phyloP scores from a whole-genome alignment of 2,888 invertebrate species.

The Acleris emargana region DNA sequence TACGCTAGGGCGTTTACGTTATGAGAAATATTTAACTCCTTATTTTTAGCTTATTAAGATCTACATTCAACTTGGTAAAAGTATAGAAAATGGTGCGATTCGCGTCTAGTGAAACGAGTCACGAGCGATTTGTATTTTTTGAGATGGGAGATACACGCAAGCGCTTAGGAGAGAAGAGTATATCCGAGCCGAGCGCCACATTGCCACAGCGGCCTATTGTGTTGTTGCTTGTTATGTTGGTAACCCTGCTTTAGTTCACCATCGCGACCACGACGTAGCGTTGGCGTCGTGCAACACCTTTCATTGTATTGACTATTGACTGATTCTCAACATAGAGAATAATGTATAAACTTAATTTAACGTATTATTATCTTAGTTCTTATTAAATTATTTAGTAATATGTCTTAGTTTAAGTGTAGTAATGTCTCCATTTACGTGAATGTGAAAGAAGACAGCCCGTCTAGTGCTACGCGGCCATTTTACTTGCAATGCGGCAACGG shows the following conservation, averaged over 20 bases:
- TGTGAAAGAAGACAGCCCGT: slow-evolving; percentile 80
- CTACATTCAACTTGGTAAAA: neutral
- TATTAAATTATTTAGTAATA: slow-evolving; percentile 77
- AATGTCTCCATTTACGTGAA: slow-evolving; percentile 81
- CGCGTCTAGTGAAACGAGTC: slow-evolving; percentile 43
- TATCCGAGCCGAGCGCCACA: slow-evolving; percentile 63
- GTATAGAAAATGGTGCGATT: neutral
- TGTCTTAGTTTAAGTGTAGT: slow-evolving; percentile 81
- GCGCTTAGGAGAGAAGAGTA: slow-evolving; percentile 59
- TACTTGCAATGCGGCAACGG: slow-evolving; percentile 89
- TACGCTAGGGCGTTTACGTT: neutral
- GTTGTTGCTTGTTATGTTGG: slow-evolving; percentile 60
- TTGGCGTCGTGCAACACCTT: slow-evolving; percentile 88
- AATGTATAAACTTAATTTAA: slow-evolving; percentile 87
- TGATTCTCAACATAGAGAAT: slow-evolving; percentile 85
- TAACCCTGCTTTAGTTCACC: slow-evolving; percentile 76
- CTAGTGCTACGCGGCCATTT: slow-evolving; percentile 87
- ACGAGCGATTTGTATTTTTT: slow-evolving; percentile 44
- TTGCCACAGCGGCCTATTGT: slow-evolving; percentile 50
- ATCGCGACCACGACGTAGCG: slow-evolving; percentile 83
- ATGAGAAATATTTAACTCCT: neutral
- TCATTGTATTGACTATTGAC: slow-evolving; percentile 90
- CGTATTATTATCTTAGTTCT: slow-evolving; percentile 81
- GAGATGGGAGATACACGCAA: slow-evolving; percentile 55
- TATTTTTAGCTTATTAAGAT: neutral